Evolutionary conservation across 2,888 invertebrate genomes (phyloP).

Genomic region (Agriopis aurantiaria): DNA sequence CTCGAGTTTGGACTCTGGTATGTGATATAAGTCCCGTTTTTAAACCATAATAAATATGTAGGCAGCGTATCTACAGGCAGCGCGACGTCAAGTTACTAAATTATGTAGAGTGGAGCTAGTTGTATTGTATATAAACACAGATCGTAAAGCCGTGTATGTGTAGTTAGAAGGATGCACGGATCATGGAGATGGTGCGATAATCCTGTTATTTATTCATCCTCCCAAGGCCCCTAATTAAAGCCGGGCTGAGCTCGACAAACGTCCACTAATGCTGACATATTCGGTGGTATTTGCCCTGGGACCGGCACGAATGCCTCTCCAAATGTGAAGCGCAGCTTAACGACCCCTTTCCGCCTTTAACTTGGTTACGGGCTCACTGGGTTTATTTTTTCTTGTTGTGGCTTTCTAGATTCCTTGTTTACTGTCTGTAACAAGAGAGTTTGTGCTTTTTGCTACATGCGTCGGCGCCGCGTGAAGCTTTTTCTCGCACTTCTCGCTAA

Average conservation of each 20-base stretch:
- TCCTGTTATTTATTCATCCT: slow-evolving; percentile 78
- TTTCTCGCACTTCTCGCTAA: slow-evolving; percentile 13
- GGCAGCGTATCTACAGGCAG: not conserved
- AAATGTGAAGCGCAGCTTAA: slow-evolving; percentile 63
- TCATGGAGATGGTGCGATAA: slow-evolving; percentile 76
- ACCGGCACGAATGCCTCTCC: slow-evolving; percentile 54
- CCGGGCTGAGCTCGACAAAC: slow-evolving; percentile 58
- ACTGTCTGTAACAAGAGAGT: not conserved
- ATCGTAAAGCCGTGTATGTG: slow-evolving; percentile 49
- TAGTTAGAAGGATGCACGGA: slow-evolving; percentile 54
- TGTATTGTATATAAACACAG: slow-evolving; percentile 44
- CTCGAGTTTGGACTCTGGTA: no score
- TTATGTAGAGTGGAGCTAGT: slow-evolving; percentile 7
- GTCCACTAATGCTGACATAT: slow-evolving; percentile 63
- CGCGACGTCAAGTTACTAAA: slow-evolving; percentile 5
- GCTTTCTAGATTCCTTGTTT: slow-evolving; percentile 25
- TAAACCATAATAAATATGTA: no score
- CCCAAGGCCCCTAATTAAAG: slow-evolving; percentile 70
- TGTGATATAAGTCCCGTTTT: no score
- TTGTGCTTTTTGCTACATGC: slow-evolving; percentile 14
- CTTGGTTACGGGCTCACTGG: slow-evolving; percentile 44
- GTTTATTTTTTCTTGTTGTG: slow-evolving; percentile 44
- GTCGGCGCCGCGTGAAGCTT: slow-evolving; percentile 7
- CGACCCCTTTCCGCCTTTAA: slow-evolving; percentile 58
- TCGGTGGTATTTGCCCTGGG: slow-evolving; percentile 70